Evolutionary conservation across 1,140 invertebrate species (phyloP).

Genomic region (Condylostylus longicornis): DNA sequence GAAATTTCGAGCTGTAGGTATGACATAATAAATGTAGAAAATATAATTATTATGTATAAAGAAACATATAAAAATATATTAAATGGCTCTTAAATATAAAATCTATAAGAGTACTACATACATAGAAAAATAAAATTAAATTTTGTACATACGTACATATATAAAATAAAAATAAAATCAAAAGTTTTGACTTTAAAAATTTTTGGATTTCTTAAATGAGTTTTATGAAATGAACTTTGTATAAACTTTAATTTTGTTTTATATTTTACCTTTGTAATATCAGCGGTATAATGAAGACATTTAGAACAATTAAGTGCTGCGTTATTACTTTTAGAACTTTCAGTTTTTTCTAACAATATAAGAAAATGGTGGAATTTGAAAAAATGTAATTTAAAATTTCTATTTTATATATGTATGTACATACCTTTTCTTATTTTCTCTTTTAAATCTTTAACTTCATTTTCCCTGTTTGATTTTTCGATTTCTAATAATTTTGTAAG

Average conservation of each 20-base stretch:
- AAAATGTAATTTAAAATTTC: neutral
- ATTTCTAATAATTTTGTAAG: conserved; percentile 21
- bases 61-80: too few relatives aligned
- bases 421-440: conserved; percentile 14
- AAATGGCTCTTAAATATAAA: too few relatives aligned
- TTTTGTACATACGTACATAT: neutral
- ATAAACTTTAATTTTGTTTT: neutral
- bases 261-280: conserved; percentile 21
- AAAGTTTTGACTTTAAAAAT: neutral
- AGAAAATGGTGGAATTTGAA: neutral
- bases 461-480: conserved; percentile 18
- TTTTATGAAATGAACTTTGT: neutral
- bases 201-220: neutral
- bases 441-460: conserved; percentile 15
- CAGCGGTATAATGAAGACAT: conserved; percentile 19
- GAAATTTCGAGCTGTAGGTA: conserved; percentile 25
- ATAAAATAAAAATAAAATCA: neutral
- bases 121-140: neutral
- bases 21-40: too few relatives aligned
- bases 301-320: conserved; percentile 17
- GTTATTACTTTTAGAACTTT: conserved; percentile 11
- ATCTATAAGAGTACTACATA: neutral
- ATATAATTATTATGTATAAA: too few relatives aligned
- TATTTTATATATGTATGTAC: neutral
- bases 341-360: conserved; percentile 11